Percentiles rank a stretch among this genome's conserved stretches.
These are phyloP conservation scores for Alectura lathami DNA, from an alignment of 2,113 vertebrate genomes.

Conservation along the genomic window DNA sequence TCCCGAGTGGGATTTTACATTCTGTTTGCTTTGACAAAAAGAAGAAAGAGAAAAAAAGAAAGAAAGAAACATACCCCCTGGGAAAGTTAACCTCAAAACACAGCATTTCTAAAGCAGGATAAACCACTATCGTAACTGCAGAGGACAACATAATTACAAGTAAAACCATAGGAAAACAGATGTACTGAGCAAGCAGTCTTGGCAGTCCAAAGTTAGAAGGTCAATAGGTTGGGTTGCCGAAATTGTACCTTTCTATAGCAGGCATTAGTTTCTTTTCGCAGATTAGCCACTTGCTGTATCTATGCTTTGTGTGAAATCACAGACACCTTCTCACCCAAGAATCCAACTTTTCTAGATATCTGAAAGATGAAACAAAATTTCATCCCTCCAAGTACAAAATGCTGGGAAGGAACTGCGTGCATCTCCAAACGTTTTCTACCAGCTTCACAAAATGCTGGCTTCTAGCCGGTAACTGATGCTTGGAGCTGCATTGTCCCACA, in stretches of 20 bases:
- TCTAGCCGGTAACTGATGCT: neutral
- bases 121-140: slow-evolving; percentile 48
- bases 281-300: slow-evolving; percentile 11
- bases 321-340: neutral
- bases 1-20: slow-evolving; percentile 48
- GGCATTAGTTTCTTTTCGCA: slow-evolving; percentile 33
- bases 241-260: slow-evolving; percentile 42
- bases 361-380: neutral
- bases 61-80: slow-evolving; percentile 64
- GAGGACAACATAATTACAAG: slow-evolving; percentile 70
- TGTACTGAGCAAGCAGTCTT: slow-evolving; percentile 57
- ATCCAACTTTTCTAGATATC: neutral
- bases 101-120: slow-evolving; percentile 59
- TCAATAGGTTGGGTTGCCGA: slow-evolving; percentile 69
- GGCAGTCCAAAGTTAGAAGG: slow-evolving; percentile 66
- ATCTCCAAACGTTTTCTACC: neutral
- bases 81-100: slow-evolving; percentile 59
- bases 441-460: neutral
- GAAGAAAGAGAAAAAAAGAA: slow-evolving; percentile 54
- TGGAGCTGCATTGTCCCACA: neutral
- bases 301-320: slow-evolving; percentile 33
- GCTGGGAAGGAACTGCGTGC: neutral
- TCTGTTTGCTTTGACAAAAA: slow-evolving; percentile 64
- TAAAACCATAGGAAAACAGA: slow-evolving; percentile 61
- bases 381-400: neutral